Evolutionary conservation across 1,140 invertebrate genomes (phyloP).

Genomic region (Globodera ellingtonae): DNA sequence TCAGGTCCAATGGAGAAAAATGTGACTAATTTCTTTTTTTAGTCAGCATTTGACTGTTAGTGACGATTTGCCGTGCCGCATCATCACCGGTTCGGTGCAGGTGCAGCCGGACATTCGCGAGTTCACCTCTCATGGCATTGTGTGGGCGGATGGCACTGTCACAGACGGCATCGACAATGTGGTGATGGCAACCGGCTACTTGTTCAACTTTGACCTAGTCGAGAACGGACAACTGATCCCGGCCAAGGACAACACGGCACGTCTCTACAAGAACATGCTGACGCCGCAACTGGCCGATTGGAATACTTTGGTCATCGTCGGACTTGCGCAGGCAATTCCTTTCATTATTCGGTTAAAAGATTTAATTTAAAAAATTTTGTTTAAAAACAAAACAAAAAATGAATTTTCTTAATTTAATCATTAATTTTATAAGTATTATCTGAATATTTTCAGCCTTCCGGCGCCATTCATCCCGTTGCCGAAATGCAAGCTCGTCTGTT

Average conservation of each 20-base stretch:
- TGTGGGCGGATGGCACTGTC: conserved; percentile 65
- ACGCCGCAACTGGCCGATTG: conserved; percentile 65
- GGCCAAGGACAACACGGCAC: conserved; percentile 63
- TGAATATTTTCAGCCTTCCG: conserved; percentile 64
- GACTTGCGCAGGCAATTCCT: conserved; percentile 63
- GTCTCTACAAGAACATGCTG: conserved; percentile 68
- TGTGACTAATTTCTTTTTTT: neutral
- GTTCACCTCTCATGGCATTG: conserved; percentile 65
- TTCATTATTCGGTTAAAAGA: neutral
- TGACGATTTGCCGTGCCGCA: conserved; percentile 64
- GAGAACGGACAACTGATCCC: conserved; percentile 45
- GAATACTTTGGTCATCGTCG: conserved; percentile 68
- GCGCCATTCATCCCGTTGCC: conserved; percentile 68
- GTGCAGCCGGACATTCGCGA: conserved; percentile 64
- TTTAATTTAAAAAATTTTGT: too few species aligned
- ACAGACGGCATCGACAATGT: conserved; percentile 63
- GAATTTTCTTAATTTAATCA: too few species aligned
- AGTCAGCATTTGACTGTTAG: conserved; percentile 67
- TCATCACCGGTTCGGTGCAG: conserved; percentile 64
- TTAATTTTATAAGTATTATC: too few species aligned
- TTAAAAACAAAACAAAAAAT: too few species aligned
- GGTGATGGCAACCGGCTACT: conserved; percentile 38
- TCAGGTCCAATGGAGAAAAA: neutral
- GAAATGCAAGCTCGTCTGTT: conserved; percentile 70
- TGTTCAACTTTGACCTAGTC: conserved; percentile 35